Base-by-base conservation (phyloP, 2,113 vertebrate genomes). In the Vulpes vulpes region DNA sequence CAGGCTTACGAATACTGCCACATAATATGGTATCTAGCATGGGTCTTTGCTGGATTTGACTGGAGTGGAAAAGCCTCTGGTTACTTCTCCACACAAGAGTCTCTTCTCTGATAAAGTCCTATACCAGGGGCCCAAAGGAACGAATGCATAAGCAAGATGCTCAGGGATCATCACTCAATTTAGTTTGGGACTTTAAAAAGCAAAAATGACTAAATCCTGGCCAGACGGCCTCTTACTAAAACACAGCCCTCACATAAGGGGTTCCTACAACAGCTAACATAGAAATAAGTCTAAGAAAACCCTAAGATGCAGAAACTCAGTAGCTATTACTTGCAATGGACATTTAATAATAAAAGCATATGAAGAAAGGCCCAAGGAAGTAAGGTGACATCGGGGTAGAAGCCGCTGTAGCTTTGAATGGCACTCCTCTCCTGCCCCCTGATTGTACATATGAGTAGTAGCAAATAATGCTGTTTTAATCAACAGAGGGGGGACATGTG, bases 401-500 rank as follows among this genome's bases (percentile, higher is more conserved):
- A 43, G 60, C 32, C 27, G 14, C 19, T 5, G 49, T 3, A 65
- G 82, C 86, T 76, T 5, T 32, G 1, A 19, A 80, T 0, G 25
- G 65, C n/a, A 53, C 59, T 12, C 43, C 57, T 90, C 86, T 53
- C n/a, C 27, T 19, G 16, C 9, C 55, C 51, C 55, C 69, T 62
- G 23, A 81, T 30, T 0, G 22, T 10, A n/a, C 27, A 38, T 27
- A 0, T 27, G 43, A 78, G 69, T 43, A n/a, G 64, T 8, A 8
- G 67, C 85, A 53, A 73, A 9, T 4, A 10, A 32, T 4, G 27
- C 3, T 32, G 43, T 16, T 64, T 78, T 27, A 67, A 65, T 53
- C 35, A 81, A 73, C 38, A 23, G 71, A 32, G 10, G 3, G 6
- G 0, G 1, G 8, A 25, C 7, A 27, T 0, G 16, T 8, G 30